Conservation (phyloP, 2,797 vertebrate species). For the Siniperca undulata region DNA sequence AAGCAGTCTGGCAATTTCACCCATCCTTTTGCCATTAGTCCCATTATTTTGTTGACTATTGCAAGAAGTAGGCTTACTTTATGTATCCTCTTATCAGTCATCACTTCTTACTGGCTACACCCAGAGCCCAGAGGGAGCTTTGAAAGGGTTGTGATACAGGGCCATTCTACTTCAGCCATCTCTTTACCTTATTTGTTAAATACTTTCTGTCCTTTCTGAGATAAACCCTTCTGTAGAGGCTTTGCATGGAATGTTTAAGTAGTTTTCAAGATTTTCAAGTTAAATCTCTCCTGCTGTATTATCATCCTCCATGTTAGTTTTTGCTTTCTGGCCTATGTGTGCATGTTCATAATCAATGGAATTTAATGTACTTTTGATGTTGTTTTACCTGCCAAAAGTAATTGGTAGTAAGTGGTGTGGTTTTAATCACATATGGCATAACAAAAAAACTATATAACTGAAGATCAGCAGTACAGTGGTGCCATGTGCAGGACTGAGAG, state of each 20-base stretch:
- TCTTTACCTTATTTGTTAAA: not conserved
- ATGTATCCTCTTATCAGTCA: constrained; percentile 43
- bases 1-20: not conserved
- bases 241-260: not conserved
- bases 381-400: not conserved
- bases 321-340: not conserved
- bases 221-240: not conserved
- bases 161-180: not conserved
- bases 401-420: not conserved
- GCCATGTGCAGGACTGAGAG: not conserved
- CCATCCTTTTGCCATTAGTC: not conserved
- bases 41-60: constrained; percentile 31
- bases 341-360: not conserved
- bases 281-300: no score
- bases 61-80: not conserved
- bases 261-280: constrained; percentile 9
- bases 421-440: not conserved
- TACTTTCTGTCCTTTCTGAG: not conserved
- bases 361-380: not conserved
- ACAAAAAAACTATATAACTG: not conserved
- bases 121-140: not conserved
- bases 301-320: not conserved
- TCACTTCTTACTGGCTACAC: constrained; percentile 6
- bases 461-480: not conserved
- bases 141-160: constrained; percentile 11